A percentile compares a stretch with the other conserved stretches of the same genome.
phyloP scores from a whole-genome alignment of 2,888 invertebrate genomes.

The Neoscelio sp. region DNA sequence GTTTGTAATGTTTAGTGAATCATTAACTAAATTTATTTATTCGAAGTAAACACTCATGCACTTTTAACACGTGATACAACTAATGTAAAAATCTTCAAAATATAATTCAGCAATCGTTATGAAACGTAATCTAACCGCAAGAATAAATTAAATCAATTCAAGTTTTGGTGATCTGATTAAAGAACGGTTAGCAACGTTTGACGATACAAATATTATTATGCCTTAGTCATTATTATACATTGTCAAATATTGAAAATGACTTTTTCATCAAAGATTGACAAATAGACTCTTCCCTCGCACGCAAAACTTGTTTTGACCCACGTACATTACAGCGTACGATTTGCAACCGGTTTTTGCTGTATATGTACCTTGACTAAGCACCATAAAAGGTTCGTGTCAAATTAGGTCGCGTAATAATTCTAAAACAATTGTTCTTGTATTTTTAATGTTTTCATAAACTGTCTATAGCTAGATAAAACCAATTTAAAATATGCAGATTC shows the following conservation, averaged over 20 bases:
- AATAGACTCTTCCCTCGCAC: slow-evolving; percentile 44
- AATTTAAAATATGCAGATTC: not conserved
- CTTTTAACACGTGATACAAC: too few relatives aligned
- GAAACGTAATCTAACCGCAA: not conserved
- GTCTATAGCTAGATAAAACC: not conserved
- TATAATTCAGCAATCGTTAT: not conserved
- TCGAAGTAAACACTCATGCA: too few relatives aligned
- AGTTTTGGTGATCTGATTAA: not conserved
- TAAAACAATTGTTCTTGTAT: slow-evolving; percentile 21
- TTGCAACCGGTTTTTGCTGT: slow-evolving; percentile 32
- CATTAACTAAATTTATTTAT: not conserved
- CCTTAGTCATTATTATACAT: not conserved
- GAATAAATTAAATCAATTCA: not conserved
- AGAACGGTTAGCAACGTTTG: not conserved
- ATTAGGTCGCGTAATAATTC: slow-evolving; percentile 31
- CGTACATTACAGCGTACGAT: slow-evolving; percentile 33
- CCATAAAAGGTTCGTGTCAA: slow-evolving; percentile 43
- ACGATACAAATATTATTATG: not conserved
- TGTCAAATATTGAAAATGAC: slow-evolving; percentile 1
- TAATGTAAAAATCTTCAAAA: not conserved
- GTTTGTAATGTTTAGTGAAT: not conserved
- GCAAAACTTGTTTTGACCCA: slow-evolving; percentile 53
- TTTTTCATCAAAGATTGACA: slow-evolving; percentile 20
- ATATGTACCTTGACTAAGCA: slow-evolving; percentile 24
- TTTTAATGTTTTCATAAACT: not conserved